A percentile compares a stretch with the other conserved stretches of the same genome.
Evolutionary conservation across 2,797 vertebrate genomes (phyloP).

Genomic region (Vespertilio murinus): DNA sequence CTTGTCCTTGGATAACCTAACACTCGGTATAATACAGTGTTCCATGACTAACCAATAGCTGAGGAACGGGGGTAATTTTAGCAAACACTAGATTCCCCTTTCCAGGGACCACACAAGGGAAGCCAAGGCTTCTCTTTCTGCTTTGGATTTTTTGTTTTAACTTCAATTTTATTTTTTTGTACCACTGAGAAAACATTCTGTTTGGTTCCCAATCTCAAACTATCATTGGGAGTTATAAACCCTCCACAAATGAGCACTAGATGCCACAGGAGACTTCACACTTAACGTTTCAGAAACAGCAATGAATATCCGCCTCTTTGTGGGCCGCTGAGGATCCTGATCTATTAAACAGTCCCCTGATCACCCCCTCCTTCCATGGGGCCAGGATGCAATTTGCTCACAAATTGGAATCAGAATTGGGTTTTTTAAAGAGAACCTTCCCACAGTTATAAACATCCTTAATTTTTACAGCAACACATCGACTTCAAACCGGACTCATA

Average conservation of each 20-base stretch:
- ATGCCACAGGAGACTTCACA: neutral
- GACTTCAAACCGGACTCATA: slow-evolving; percentile 75
- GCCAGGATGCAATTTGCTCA: slow-evolving; percentile 75
- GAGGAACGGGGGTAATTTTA: slow-evolving; percentile 58
- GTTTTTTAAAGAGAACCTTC: slow-evolving; percentile 78
- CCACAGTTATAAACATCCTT: slow-evolving; percentile 75
- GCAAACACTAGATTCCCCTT: slow-evolving; percentile 65
- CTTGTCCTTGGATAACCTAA: slow-evolving; percentile 52
- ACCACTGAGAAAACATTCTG: slow-evolving; percentile 49
- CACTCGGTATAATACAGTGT: slow-evolving; percentile 45
- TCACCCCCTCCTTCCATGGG: slow-evolving; percentile 57
- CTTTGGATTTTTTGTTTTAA: neutral
- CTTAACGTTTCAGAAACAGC: neutral
- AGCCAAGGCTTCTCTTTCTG: neutral
- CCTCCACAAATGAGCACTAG: neutral
- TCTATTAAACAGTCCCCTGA: slow-evolving; percentile 39
- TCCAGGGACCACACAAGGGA: slow-evolving; percentile 71
- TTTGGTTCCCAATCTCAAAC: slow-evolving; percentile 31
- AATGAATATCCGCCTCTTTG: neutral
- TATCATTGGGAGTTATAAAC: neutral
- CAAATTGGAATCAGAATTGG: slow-evolving; percentile 68
- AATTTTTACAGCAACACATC: slow-evolving; percentile 77
- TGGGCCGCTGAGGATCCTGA: neutral
- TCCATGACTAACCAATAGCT: slow-evolving; percentile 60
- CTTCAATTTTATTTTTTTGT: neutral